Evolutionary conservation across 2,113 vertebrate genomes (phyloP), one percentile per base, ranked within the genome.

Genomic region (Periophthalmus modestus): DNA sequence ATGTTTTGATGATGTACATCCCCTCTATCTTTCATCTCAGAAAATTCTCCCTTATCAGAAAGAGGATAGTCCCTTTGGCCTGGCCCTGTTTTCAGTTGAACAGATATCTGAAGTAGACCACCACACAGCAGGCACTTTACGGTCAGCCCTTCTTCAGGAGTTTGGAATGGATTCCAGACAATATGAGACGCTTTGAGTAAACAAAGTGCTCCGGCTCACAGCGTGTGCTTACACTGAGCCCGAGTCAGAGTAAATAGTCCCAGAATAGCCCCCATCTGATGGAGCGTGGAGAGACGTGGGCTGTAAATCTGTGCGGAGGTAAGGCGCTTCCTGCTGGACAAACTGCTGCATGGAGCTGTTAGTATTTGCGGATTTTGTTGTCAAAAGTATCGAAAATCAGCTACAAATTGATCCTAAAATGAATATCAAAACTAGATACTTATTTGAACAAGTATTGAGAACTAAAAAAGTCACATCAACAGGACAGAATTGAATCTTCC

Each of bases 241-340:
- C 82, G 61, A 72, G 69, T 71, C 78, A 79, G 80, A 84, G 77
- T 87, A 85, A 89, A 90, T 82, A 84, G n/a, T 85, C 83, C 80
- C 69, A 86, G 73, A 88, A 88, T 87, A 87, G 69, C 57, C 0
- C 28, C 58, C 1, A 58, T 73, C 72, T 88, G 71, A 18, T 63
- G 63, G 68, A 70, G 65, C 80, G 52, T 47, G 72, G 57, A 21
- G 80, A 68, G 21, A 21, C 62, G 0, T 2, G 59, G 61, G 67
- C 73, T 23, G 77, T 82, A 54, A 81, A 75, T 85, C 73, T 69
- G 59, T 46, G 59, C 55, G 58, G 46, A 47, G 58, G 54, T 74
- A 19, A 46, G 63, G 54, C 66, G 68, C 68, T 81, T 59, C 39
- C 36, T 58, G 73, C 63, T 78, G 19, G 43, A 58, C 1, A 59